These are phyloP conservation scores for Corythoichthys haematopterus DNA, from an alignment of 2,113 vertebrate species.

Conservation along the genomic window DNA sequence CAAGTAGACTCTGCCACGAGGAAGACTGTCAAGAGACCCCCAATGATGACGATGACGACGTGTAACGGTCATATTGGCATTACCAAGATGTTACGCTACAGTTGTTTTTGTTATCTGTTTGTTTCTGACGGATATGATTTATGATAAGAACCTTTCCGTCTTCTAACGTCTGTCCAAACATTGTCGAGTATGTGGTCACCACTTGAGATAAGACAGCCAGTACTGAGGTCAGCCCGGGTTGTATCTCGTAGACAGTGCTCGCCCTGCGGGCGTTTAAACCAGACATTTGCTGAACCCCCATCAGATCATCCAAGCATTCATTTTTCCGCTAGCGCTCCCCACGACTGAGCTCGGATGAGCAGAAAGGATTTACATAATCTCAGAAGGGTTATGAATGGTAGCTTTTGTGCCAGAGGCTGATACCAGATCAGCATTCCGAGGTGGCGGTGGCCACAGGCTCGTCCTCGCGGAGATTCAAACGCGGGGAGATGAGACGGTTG, in stretches of 20 bases:
- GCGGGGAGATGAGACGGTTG: conserved; percentile 5
- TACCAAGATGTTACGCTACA: too few species aligned
- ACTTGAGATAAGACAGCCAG: conserved; percentile 51
- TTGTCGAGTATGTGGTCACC: neutral
- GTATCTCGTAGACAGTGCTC: conserved; percentile 48
- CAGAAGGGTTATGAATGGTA: conserved; percentile 23
- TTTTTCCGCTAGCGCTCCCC: conserved; percentile 23
- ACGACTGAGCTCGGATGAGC: conserved; percentile 41
- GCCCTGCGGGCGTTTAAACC: conserved; percentile 46
- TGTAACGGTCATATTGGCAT: too few species aligned
- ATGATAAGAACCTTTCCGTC: neutral
- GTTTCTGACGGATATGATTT: neutral
- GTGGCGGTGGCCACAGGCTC: conserved; percentile 26
- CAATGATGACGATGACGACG: too few species aligned
- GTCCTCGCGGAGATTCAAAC: conserved; percentile 22
- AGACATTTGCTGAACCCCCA: conserved; percentile 52
- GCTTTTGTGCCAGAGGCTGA: conserved; percentile 27
- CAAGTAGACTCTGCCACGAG: too few species aligned
- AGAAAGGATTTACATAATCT: conserved; percentile 48
- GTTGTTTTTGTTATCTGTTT: neutral
- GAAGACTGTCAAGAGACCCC: too few species aligned
- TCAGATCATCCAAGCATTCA: conserved; percentile 38
- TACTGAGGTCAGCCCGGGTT: conserved; percentile 43
- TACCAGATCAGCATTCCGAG: conserved; percentile 24
- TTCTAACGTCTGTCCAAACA: neutral